Evolutionary conservation across 2,797 vertebrate genomes (phyloP).

Genomic region (Micropoecilia bifurca): DNA sequence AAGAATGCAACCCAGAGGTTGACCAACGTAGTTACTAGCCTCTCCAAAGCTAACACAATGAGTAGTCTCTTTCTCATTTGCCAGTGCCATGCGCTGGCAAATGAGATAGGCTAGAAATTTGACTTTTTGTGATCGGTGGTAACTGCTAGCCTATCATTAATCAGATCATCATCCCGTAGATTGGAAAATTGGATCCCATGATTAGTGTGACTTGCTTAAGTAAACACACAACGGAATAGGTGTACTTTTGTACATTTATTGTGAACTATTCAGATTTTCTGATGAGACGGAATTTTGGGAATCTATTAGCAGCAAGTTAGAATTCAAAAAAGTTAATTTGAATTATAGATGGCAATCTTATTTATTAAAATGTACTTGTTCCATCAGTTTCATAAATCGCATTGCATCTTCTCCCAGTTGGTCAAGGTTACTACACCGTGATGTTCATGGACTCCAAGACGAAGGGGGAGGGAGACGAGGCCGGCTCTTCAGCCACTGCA

Average conservation of each 20-base stretch:
- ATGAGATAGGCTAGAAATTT: no score
- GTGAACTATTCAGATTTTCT: neutral
- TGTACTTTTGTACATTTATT: neutral
- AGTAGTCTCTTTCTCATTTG: neutral
- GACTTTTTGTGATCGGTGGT: no score
- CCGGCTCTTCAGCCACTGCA: neutral
- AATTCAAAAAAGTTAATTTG: neutral
- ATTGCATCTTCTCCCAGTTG: conserved; percentile 35
- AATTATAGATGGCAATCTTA: neutral
- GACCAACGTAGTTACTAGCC: neutral
- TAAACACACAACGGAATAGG: neutral
- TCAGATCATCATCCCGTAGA: neutral
- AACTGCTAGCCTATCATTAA: neutral
- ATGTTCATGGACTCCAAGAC: conserved; percentile 38
- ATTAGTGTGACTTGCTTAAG: neutral
- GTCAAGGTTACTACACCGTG: conserved; percentile 59
- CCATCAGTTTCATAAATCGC: neutral
- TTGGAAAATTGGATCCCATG: neutral
- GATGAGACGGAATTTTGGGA: neutral
- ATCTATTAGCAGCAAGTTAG: neutral
- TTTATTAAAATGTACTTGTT: neutral
- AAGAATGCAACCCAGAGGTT: neutral
- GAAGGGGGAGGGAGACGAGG: neutral
- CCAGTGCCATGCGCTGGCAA: no score
- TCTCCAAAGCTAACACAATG: neutral